Base-by-base conservation (phyloP, 2,113 vertebrate genomes). In the Cyanoramphus novaezelandiae region DNA sequence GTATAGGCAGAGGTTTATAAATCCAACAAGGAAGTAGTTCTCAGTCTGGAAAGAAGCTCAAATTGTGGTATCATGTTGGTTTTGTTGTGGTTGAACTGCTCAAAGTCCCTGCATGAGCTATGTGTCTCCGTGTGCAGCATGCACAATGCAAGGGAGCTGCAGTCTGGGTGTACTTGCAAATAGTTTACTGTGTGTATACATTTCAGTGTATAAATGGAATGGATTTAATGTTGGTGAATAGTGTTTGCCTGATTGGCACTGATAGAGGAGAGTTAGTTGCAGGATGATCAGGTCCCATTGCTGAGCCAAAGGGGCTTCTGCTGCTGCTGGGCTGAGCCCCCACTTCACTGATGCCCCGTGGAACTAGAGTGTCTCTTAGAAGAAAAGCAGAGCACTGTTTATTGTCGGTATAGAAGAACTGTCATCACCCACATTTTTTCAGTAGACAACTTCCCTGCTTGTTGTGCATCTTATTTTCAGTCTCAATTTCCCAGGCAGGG, bases 181-280 rank as follows among this genome's bases (percentile, higher is more conserved):
- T 6, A 49, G 35, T 28, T 67, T 25, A 29, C 46, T 12, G 24
- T 23, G 2, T 3, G 4, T 31, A 9, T 23, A 35, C 8, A 53
- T 19, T 19, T n/a, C 18, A 2, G n/a, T 4, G 19, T 11, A 14
- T 29, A 37, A 25, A 29, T 0, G 9, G 17, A 0, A 1, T 27
- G 69, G 46, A 10, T 27, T 81, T 53, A 31, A 10, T 8, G 44
- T 24, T 17, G 39, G 47, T 3, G 49, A 31, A 6, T 16, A 11
- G 57, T 4, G 7, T 33, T 49, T 8, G 57, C 25, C 68, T 11
- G 44, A 7, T 33, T 33, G 20, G 59, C 49, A 14, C 12, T 2
- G 6, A 3, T 13, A 25, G 52, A 21, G 44, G 50, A 44, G n/a
- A n/a, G 3, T 8, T 4, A 3, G 19, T 25, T 35, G 27, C 28